Base-by-base conservation (phyloP, 2,888 invertebrate genomes). In the Aporophyla nigra region DNA sequence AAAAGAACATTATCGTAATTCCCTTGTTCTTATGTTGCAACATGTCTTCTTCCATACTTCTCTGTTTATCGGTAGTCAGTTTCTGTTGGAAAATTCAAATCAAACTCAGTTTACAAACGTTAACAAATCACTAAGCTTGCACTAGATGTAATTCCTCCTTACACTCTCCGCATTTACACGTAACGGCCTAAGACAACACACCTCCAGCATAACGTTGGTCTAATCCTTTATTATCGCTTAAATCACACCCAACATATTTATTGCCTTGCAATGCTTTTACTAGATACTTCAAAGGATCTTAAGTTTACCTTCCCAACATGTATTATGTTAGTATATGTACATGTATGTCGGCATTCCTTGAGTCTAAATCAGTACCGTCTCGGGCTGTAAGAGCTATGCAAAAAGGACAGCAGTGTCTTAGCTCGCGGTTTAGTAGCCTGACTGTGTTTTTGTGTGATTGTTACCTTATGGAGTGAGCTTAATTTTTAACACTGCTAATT, bases 321-420 rank as follows among this genome's bases (percentile, higher is more conserved):
- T 80, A 71, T 53, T 76, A 40, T 68, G 21, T 73, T n/a, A 74
- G 24, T 74, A n/a, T 71, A 54, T 73, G 40, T 68, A 43, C 49
- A 63, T 74, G 63, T 56, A 75, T 73, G 76, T 74, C 66, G 62
- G 80, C 84, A 90, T 88, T 86, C 87, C 84, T 70, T 27, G 76
- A 78, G 81, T 88, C 90, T 91, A 91, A 89, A 90, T 89, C 87
- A 86, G 89, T 82, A 79, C 77, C 77, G 80, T 87, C 86, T 80
- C 79, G 83, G 63, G 68, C 54, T 79, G 82, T 76, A 84, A 75
- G 67, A 72, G 82, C 86, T 80, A 88, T 88, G 91, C 89, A 89
- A 91, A 89, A 89, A 87, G 87, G 85, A 83, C 76, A 81, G 67
- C 58, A 74, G 85, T 83, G 71, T 85, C 85, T 83, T 62, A 70